Base-by-base conservation (phyloP, 2,888 invertebrate species). In the Sylvicola cinctus region DNA sequence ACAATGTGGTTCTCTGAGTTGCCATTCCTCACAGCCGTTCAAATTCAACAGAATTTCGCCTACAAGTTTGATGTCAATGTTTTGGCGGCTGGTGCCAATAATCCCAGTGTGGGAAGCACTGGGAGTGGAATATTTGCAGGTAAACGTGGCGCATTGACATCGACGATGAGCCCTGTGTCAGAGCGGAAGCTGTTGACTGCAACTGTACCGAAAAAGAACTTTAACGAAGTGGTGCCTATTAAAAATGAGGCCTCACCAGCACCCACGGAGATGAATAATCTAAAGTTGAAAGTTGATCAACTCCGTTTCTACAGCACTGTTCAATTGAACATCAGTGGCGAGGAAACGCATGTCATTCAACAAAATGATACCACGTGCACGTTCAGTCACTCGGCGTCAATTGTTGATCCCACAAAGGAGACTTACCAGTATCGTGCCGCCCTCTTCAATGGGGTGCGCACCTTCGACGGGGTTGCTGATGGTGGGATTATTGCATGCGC, bases 1-100 rank as follows among this genome's bases (percentile, higher is more conserved):
- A 71, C 76, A 0, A 72, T 76, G 52, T 88, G 87, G 79, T 75
- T 74, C 44, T 78, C 84, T 2, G 76, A 83, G 48, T 49, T 81
- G 39, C 88, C 88, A 0, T 81, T 70, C 49, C 52, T 74, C 33
- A 69, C 70, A 61, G 67, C 66, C 3, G 47, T 62, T 3, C 69
- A 71, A 45, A 50, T 61, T 6, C 74, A 74, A 44, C 61, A 67
- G 26, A 62, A 65, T 17, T 75, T 70, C 65, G 62, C 74, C 0
- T 59, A 63, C 42, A 62, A 60, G 2, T 60, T 67, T 41, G 54
- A 67, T 29, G 65, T 68, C 0, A 70, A 67, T 42, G 49, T 77
- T 2, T 46, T 76, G 26, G 65, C 68, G 0, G 55, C 75, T 1
- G 72, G 72, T 13, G 63, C 66, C n/a, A 70, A 68, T 45, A 43